phyloP scores from a whole-genome alignment of 2,888 invertebrate species.

The Sphinx pinastri region DNA sequence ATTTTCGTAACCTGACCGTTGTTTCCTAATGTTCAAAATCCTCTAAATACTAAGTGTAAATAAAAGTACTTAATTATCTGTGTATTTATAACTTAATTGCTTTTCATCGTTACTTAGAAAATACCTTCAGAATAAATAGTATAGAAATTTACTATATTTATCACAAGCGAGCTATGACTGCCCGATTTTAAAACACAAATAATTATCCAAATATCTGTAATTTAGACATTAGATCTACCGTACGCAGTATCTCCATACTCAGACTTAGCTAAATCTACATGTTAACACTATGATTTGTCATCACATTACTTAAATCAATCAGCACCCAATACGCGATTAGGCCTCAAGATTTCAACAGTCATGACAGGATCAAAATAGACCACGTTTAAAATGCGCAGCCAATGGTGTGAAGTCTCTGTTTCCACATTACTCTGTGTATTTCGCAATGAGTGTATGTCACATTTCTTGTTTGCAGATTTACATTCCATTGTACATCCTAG shows the following conservation, averaged over 20 bases:
- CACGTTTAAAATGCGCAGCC: constrained; percentile 12
- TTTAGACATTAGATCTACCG: background rate
- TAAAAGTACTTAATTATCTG: too few relatives aligned
- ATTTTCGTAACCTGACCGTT: too few relatives aligned
- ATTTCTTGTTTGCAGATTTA: constrained; percentile 20
- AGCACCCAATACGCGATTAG: background rate
- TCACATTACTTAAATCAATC: background rate
- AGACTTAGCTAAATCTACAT: too few relatives aligned
- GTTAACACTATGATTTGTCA: background rate
- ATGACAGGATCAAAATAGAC: background rate
- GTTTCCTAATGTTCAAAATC: too few relatives aligned
- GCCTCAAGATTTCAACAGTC: background rate
- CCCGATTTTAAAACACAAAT: too few relatives aligned
- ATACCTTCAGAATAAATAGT: too few relatives aligned
- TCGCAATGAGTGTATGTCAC: constrained; percentile 16
- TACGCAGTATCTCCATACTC: background rate
- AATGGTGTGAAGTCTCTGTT: constrained; percentile 5
- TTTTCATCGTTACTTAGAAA: too few relatives aligned
- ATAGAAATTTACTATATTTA: too few relatives aligned
- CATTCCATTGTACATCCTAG: constrained; percentile 8
- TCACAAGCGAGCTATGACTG: too few relatives aligned
- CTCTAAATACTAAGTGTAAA: too few relatives aligned
- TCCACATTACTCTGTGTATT: constrained; percentile 8
- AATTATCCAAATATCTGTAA: too few relatives aligned
- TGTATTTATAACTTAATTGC: too few relatives aligned